Evolutionary conservation across 2,113 vertebrate genomes (phyloP), one percentile per base, ranked within the genome.

Genomic region (Chaetorhynchus papuensis): DNA sequence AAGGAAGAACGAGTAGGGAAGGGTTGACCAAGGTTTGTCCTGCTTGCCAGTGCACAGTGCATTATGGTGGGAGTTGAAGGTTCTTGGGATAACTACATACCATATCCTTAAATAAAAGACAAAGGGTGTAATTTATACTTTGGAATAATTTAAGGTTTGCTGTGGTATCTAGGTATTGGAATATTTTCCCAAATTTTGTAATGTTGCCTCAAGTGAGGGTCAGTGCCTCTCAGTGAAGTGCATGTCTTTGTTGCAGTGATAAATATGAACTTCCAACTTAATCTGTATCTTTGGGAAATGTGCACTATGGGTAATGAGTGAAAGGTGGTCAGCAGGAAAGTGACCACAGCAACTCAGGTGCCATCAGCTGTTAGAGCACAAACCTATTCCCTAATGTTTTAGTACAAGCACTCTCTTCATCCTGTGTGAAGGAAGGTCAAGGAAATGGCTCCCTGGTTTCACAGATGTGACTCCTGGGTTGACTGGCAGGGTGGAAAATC

Each of bases 401-500:
- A 27, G 33, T 83, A 39, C 39, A 60, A 83, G 52, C 37, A 13
- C 35, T 90, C 37, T 84, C 3, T 30, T 24, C 12, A 2, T 57
- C 56, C 47, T 33, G 8, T 15, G 52, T 16, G 50, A 86, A n/a
- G 24, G n/a, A 42, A 86, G 88, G 54, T 65, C n/a, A 56, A 39
- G 72, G 37, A 64, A 69, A 71, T 39, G 30, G 56, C 64, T 94
- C 57, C n/a, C 14, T 44, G 0, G 39, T 57, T 30, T 41, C 41
- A 68, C 76, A 88, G 88, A 86, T 92, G 92, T 64, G 94, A 17
- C 74, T 89, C 60, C 49, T 90, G 68, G 4, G 5, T 61, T 91
- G 90, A 90, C 65, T 78, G 92, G 27, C 86, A 87, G 89, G 31
- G 14, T 60, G 78, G 93, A 49, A 86, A 90, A 94, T 78, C 4